These are phyloP conservation scores for Tenthredo amoena DNA, from an alignment of 2,888 invertebrate genomes.

Conservation along the genomic window DNA sequence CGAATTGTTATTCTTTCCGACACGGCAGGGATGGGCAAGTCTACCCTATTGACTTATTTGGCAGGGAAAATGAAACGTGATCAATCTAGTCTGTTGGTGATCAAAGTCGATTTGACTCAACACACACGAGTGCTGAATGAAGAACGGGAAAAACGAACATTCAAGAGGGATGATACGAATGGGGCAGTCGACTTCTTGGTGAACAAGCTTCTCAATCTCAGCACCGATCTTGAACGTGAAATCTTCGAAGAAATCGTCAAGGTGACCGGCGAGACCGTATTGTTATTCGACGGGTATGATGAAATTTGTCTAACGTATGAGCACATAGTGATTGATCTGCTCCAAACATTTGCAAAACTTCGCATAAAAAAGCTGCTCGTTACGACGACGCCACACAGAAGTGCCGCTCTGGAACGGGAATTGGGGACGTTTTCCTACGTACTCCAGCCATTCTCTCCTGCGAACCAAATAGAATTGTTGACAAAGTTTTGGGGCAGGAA, in stretches of 20 bases:
- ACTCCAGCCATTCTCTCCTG: background rate
- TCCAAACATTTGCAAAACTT: background rate
- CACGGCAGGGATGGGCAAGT: background rate
- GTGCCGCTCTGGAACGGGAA: background rate
- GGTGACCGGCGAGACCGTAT: background rate
- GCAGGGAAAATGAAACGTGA: background rate
- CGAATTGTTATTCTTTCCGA: background rate
- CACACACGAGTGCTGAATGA: background rate
- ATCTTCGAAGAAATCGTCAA: background rate
- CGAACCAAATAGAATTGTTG: background rate
- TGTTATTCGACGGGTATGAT: constrained; percentile 5
- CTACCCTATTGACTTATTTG: background rate
- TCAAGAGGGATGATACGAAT: background rate
- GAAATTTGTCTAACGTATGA: background rate
- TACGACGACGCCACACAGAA: background rate
- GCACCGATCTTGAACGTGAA: background rate
- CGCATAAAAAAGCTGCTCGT: background rate
- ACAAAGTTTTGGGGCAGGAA: background rate
- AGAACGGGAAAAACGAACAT: background rate
- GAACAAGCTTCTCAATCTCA: background rate
- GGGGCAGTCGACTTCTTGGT: background rate
- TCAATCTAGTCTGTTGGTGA: background rate
- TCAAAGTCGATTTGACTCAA: background rate
- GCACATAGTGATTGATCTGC: background rate
- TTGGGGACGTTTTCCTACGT: background rate